Conservation (phyloP, 2,113 vertebrate species). For the Anseranas semipalmata region DNA sequence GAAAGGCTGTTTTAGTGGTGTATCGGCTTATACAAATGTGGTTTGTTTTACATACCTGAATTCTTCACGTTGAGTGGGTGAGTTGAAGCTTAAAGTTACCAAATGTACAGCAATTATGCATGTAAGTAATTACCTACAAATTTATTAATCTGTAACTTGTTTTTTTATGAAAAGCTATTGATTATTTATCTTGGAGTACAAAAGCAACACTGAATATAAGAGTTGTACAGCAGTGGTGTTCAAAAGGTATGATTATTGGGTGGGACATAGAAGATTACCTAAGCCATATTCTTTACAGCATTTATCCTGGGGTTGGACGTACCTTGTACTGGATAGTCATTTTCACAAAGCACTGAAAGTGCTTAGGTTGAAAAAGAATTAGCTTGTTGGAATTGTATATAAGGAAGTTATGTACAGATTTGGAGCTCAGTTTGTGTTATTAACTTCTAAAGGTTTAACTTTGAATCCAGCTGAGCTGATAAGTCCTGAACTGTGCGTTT, state of each 20-base stretch:
- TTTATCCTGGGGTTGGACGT: not conserved
- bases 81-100: not conserved
- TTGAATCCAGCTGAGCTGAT: not conserved
- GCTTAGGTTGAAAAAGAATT: not conserved
- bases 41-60: not conserved
- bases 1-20: not conserved
- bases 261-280: not conserved
- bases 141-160: not conserved
- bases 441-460: not conserved
- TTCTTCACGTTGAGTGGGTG: not conserved
- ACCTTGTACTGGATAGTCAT: not conserved
- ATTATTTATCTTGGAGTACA: not conserved
- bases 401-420: not conserved
- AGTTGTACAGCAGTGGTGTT: not conserved
- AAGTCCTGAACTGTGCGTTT: conserved; percentile 11
- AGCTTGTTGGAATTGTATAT: not conserved
- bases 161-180: not conserved
- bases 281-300: not conserved
- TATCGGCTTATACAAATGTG: not conserved
- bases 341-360: not conserved
- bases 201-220: not conserved
- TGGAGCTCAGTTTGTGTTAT: conserved; percentile 8
- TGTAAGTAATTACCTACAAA: not conserved
- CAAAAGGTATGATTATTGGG: not conserved
- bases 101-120: not conserved